Evolutionary conservation across 37 sponge, comb jelly and placozoan genomes (phyloP).

Genomic region (Amphimedon queenslandica): DNA sequence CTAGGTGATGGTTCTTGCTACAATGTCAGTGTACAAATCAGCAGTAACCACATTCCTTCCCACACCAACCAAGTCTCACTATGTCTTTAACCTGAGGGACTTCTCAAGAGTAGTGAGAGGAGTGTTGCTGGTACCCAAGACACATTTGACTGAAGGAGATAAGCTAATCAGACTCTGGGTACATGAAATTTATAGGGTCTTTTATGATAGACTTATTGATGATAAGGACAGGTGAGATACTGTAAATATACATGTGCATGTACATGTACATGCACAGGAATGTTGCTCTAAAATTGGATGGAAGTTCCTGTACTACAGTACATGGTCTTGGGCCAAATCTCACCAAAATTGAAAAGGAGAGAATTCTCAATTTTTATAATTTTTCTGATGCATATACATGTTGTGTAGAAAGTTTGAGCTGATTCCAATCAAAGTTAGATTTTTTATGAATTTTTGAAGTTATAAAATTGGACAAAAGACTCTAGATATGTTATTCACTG

Average conservation of each 20-base stretch:
- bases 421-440: too few relatives aligned
- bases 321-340: too few relatives aligned
- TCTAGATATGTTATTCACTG: too few relatives aligned
- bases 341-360: too few relatives aligned
- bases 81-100: conserved; percentile 96
- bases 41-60: conserved; percentile 89
- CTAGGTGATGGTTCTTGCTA: conserved; percentile 89
- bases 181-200: conserved; percentile 95
- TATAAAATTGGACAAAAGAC: too few relatives aligned
- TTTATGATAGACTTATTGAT: conserved; percentile 94
- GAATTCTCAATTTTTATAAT: too few relatives aligned
- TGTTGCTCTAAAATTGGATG: too few relatives aligned
- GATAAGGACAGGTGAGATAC: conserved; percentile 81
- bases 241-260: conserved; percentile 4
- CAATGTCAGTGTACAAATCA: conserved; percentile 85
- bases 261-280: not conserved
- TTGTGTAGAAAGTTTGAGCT: too few relatives aligned
- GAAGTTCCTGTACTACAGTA: too few relatives aligned
- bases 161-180: conserved; percentile 91
- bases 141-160: conserved; percentile 81
- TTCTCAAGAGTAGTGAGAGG: conserved; percentile 93
- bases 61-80: conserved; percentile 97
- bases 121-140: conserved; percentile 81
- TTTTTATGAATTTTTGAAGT: too few relatives aligned
- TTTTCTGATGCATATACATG: too few relatives aligned